phyloP scores from a whole-genome alignment of 2,797 vertebrate genomes.

The Fistularia tabacaria region DNA sequence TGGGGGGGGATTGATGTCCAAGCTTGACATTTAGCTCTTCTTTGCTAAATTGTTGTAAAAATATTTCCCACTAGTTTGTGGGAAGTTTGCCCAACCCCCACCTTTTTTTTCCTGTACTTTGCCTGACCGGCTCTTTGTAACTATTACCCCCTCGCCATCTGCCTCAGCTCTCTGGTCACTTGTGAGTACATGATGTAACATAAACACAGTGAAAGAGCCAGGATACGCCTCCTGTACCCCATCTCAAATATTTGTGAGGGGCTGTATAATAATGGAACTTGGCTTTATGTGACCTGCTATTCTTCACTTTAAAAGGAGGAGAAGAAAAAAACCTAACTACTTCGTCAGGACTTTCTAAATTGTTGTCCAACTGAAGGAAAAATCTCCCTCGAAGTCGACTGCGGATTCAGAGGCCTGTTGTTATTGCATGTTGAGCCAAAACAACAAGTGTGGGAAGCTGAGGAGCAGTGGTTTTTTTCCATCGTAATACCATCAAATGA shows the following conservation, averaged over 20 bases:
- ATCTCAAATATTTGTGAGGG: constrained; percentile 11
- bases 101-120: background rate
- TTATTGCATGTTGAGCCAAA: too few relatives aligned
- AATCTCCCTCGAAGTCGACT: too few relatives aligned
- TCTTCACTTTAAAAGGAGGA: too few relatives aligned
- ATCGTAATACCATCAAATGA: too few relatives aligned
- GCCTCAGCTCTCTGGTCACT: background rate
- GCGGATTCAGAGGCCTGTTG: too few relatives aligned
- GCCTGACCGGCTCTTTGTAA: background rate
- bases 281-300: background rate
- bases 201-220: constrained; percentile 42
- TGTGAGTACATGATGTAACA: constrained; percentile 16
- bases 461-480: too few relatives aligned
- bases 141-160: background rate
- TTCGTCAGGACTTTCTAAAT: background rate
- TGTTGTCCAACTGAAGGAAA: too few relatives aligned
- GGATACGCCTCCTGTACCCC: constrained; percentile 28
- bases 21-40: constrained; percentile 23
- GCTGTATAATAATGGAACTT: background rate
- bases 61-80: constrained; percentile 5
- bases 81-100: background rate
- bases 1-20: background rate
- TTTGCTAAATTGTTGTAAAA: constrained; percentile 20
- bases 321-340: background rate
- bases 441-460: too few relatives aligned